phyloP scores from a whole-genome alignment of 1,140 invertebrate genomes.

The Heliconius eleuchia region DNA sequence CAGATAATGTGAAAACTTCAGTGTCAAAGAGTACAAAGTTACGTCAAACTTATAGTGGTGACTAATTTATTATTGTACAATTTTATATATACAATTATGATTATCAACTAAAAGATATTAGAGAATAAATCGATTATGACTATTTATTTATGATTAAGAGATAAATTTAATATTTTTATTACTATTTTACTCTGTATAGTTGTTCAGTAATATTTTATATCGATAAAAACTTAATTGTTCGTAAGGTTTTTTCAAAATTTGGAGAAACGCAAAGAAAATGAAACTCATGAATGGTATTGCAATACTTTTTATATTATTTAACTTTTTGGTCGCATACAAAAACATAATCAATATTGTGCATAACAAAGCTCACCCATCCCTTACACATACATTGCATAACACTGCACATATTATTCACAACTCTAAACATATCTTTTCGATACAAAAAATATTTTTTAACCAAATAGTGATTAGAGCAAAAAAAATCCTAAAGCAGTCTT shows the following conservation, averaged over 20 bases:
- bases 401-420: conserved; percentile 37
- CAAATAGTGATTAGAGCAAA: background rate
- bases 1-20: conserved; percentile 30
- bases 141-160: background rate
- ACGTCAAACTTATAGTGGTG: background rate
- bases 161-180: background rate
- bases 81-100: background rate
- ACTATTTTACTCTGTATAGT: background rate
- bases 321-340: conserved; percentile 58
- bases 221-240: background rate
- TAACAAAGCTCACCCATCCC: conserved; percentile 50
- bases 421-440: conserved; percentile 33
- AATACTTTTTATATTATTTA: conserved; percentile 49
- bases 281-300: conserved; percentile 27
- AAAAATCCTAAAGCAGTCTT: background rate
- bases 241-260: no score
- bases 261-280: background rate
- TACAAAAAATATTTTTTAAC: conserved; percentile 17
- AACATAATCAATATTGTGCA: conserved; percentile 50
- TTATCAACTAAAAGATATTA: background rate
- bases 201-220: background rate
- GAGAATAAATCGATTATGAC: background rate
- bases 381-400: conserved; percentile 14
- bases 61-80: background rate
- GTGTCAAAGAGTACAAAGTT: background rate